Evolutionary conservation across 2,888 invertebrate genomes (phyloP), one percentile per base, ranked within the genome.

Genomic region (Aspidiotus rigidus): DNA sequence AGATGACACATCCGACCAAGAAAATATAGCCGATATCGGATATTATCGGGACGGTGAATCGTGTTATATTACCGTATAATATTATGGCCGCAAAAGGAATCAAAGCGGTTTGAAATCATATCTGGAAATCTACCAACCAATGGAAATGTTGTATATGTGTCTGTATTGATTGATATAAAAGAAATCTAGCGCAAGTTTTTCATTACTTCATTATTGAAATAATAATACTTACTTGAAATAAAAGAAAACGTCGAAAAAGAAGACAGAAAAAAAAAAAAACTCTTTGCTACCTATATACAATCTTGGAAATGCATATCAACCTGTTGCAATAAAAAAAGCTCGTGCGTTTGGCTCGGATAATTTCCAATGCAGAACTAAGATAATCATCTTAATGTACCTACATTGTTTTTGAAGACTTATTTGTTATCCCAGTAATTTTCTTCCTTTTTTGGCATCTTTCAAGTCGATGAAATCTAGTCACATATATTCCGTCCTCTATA

Each of bases 51-150:
- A 56, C 17, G 16, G 17, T 16, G 17, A 15, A 56, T 56, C 56
- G 56, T 15, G 56, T 56, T 56, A 56, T 16, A 56, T 56, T 56
- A 17, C 56, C 17, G n/a, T 56, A 17, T 56, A 17, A 17, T 56
- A 16, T 56, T 56, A 56, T 17, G 16, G 56, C 56, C 56, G 17
- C 56, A 56, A 56, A 56, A 56, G 56, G 56, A 56, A 56, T 56
- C 56, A 56, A 56, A 56, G 56, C 17, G 17, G 56, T 56, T 56
- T 56, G 15, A 56, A 56, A 56, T 56, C 56, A 56, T 56, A 56
- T 56, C 56, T 56, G 17, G 56, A 56, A 56, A 56, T 56, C 56
- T 56, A 16, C 16, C n/a, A 11, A 17, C 56, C 56, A 16, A 56
- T 56, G 15, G 56, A 56, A n/a, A 56, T 56, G 17, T 56, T 56